These are phyloP conservation scores for Coturnix japonica DNA, from an alignment of 2,113 vertebrate genomes.

Conservation along the genomic window DNA sequence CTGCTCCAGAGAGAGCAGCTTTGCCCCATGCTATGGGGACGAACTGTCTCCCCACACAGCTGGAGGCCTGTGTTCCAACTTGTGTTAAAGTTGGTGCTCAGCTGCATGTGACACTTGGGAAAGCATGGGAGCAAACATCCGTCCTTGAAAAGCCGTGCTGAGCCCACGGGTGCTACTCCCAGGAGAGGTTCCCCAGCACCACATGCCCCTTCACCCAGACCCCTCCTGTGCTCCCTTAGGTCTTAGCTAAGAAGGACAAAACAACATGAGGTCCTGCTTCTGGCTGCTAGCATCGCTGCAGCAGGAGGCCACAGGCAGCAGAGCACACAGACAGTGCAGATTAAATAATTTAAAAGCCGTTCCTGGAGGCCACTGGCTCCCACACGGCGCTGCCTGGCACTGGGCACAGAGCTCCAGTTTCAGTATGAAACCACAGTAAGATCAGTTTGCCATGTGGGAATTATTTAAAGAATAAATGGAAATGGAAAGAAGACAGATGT, in stretches of 20 bases:
- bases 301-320: background rate
- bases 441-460: background rate
- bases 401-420: background rate
- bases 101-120: rapidly evolving
- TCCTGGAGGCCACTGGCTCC: background rate
- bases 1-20: background rate
- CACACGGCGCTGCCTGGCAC: background rate
- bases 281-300: background rate
- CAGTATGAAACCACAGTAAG: background rate
- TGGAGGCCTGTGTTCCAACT: background rate
- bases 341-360: background rate
- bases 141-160: rapidly evolving
- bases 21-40: background rate
- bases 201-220: rapidly evolving
- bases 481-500: background rate
- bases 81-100: rapidly evolving
- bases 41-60: rapidly evolving
- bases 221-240: background rate
- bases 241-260: background rate
- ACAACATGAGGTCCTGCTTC: background rate
- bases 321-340: background rate
- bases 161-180: background rate
- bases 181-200: background rate
- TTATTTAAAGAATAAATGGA: background rate
- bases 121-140: rapidly evolving